Evolutionary conservation across 2,797 vertebrate genomes (phyloP), one percentile per base, ranked within the genome.

Genomic region (Poecile montanus): DNA sequence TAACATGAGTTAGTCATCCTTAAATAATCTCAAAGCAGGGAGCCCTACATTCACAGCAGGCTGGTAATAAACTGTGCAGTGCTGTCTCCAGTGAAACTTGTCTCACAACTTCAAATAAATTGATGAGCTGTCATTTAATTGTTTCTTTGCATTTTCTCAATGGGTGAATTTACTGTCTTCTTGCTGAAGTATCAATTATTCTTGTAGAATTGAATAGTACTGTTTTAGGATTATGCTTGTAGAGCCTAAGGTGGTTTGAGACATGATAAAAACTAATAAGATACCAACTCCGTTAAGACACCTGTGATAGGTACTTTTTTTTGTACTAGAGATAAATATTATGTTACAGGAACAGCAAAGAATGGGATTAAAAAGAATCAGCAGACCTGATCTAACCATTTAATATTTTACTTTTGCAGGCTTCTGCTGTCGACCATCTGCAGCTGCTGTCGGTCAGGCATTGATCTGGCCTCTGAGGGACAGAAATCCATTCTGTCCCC

Each of bases 1-100:
- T 67, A 88, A 38, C 74, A 17, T 65, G 80, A 95, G 61, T 82
- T 91, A 93, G 74, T 89, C 77, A 94, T 86, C 89, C 88, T 89
- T 93, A 94, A 94, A 90, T 92, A 91, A 94, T 94, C 53, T 82
- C 91, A 56, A 82, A 91, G 65, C 93, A 74, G 65, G 42, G 56
- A 91, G 47, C 57, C 68, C 76, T 79, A 26, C 70, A 66, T 91
- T 93, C 78, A 17, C 60, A 91, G 82, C 82, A 94, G 85, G 36
- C 88, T 90, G 74, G 67, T 85, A 93, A 87, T 84, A 74, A 94
- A 16, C 53, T 93, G 45, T 71, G 79, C 79, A 78, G 26, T 62
- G 76, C 38, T 83, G 38, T 92, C 56, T 88, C 61, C 71, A 81
- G 25, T 42, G 87, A 26, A 29, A 73, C 73, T 85, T 71, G 88